Evolutionary conservation across 2,888 invertebrate species (phyloP), one percentile per base, ranked within the genome.

Genomic region (Cephus rjabovi): DNA sequence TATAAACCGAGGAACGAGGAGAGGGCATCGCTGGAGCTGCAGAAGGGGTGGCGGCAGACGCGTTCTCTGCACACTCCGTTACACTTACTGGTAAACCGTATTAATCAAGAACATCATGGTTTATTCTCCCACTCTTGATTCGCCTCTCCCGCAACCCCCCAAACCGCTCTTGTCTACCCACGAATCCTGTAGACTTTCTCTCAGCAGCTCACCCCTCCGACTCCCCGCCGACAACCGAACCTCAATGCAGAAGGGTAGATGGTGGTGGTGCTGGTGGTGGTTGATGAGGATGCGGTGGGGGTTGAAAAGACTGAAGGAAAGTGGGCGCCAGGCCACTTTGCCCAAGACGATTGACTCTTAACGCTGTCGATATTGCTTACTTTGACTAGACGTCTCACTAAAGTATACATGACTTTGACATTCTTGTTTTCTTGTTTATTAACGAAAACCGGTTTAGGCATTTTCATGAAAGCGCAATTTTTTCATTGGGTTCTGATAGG

Each of bases 71-170:
- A 91, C 91, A 91, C 91, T 91, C 91, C 91, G 91, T 91, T 91
- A 91, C 91, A 91, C 91, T 91, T 91, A 91, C 91, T 90, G 91
- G 90, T 91, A 91, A 91, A 91, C 91, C 90, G 90, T 91, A 91
- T 91, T 91, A 91, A 91, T 91, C 91, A 91, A 90, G 90, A 91
- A 91, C 91, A 90, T 91, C 91, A 90, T 89, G 90, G 90, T 90
- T 91, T 91, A 91, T 90, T 88, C 90, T 86, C 85, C 86, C 81
- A 84, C 83, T 86, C 81, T 77, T 79, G 79, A 79, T 80, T 82
- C 73, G 69, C 37, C 81, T 79, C 81, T 74, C 78, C 81, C 75
- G 74, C 77, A 31, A 31, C 80, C 76, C 76, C 78, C 82, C 75
- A 76, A 78, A 56, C 76, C 71, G 33, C 34, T 75, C 74, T 69